phyloP scores from a whole-genome alignment of 2,113 vertebrate genomes.

The human region GRCh38 chr13:106848501-106849000 shows the following conservation, averaged over 20 bases:
- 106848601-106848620: neutral
- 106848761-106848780: neutral
- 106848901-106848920: neutral
- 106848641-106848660: fast-evolving
- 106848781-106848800: neutral
- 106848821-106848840: neutral
- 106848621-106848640: fast-evolving
- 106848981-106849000: too few relatives aligned
- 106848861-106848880: neutral
- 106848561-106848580: neutral
- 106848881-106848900: neutral
- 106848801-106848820: neutral
- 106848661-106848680: neutral
- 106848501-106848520: neutral
- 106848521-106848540: neutral
- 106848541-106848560: too few relatives aligned
- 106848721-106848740: too few relatives aligned
- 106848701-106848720: fast-evolving
- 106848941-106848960: too few relatives aligned
- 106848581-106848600: neutral
- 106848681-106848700: neutral
- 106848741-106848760: neutral
- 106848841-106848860: neutral
- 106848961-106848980: neutral
- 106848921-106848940: neutral